phyloP scores from a whole-genome alignment of 2,888 invertebrate species.

The Cerceris ruficornis region DNA sequence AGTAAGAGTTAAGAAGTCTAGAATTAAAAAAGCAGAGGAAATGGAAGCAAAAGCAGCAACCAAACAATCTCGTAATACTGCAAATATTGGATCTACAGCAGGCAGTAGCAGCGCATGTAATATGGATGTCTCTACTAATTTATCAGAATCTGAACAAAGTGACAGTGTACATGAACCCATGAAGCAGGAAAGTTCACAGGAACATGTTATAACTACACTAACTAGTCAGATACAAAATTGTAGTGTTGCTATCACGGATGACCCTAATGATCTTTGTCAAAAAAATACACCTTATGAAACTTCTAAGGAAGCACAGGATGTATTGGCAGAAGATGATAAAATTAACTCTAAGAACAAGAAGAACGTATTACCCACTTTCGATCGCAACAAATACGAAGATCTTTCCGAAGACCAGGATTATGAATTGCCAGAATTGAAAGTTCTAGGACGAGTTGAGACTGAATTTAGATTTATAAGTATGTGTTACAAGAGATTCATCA shows the following conservation, averaged over 20 bases:
- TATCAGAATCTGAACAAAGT: background rate
- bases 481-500: conserved; percentile 69
- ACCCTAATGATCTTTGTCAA: background rate
- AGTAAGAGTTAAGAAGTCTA: conserved; percentile 85
- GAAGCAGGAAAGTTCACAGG: conserved; percentile 3
- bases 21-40: conserved; percentile 57
- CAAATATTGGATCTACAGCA: background rate
- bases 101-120: background rate
- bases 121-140: background rate
- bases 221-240: conserved; percentile 20
- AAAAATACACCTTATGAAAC: conserved; percentile 4
- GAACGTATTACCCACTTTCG: conserved; percentile 61
- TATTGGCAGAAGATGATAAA: conserved; percentile 8
- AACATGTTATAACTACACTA: conserved; percentile 12
- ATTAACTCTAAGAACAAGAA: conserved; percentile 20
- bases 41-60: background rate
- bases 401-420: conserved; percentile 78
- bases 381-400: conserved; percentile 67
- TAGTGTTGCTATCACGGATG: conserved; percentile 1
- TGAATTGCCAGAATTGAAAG: conserved; percentile 80
- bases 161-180: background rate
- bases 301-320: conserved; percentile 1
- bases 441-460: conserved; percentile 85
- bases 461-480: conserved; percentile 87
- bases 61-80: background rate